Base-by-base conservation (phyloP, 2,888 invertebrate genomes). In the Apodemia hepburni region DNA sequence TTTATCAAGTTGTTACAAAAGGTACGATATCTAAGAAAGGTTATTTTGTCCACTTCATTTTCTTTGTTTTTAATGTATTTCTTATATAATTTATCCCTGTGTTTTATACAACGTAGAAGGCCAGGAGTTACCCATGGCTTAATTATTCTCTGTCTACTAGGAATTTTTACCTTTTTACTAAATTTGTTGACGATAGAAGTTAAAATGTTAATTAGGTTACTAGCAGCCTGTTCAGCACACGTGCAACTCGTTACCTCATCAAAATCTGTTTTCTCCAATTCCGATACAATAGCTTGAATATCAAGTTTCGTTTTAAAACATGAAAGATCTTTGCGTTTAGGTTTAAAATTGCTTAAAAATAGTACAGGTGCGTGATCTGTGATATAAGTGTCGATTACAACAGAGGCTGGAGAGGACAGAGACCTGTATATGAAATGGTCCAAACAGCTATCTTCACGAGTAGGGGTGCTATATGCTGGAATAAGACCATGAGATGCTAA, bases 301-400 rank as follows among this genome's bases (percentile, higher is more conserved):
- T 38, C 38, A 38, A 38, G 11, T 38, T 38, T 38, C 38, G 12
- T 38, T 38, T 38, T 38, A 38, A 38, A 12, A 38, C 11, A 38
- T 3, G 38, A 12, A 38, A 38, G 12, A 38, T 11, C 12, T 12
- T 38, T 38, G 12, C 11, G 12, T 38, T 38, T 38, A 38, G 38
- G 38, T 38, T 38, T 11, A 4, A 38, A 12, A 38, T 12, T 38
- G 3, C 17, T 12, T 38, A 38, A 38, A 38, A 12, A 38, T 38
- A 49, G 18, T 49, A 49, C 49, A 49, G 49, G 18, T 18, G 49
- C 49, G 8, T 49, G 49, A 49, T 49, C 49, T n/a, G 47, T 47
- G 4, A 49, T 49, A 17, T 49, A 4, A 18, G 49, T 47, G 15
- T 47, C 47, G n/a, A 47, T 47, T 47, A 47, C 15, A 47, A 49